Evolutionary conservation across 2,113 vertebrate genomes (phyloP).

Genomic region (Proterorhinus semilunaris): DNA sequence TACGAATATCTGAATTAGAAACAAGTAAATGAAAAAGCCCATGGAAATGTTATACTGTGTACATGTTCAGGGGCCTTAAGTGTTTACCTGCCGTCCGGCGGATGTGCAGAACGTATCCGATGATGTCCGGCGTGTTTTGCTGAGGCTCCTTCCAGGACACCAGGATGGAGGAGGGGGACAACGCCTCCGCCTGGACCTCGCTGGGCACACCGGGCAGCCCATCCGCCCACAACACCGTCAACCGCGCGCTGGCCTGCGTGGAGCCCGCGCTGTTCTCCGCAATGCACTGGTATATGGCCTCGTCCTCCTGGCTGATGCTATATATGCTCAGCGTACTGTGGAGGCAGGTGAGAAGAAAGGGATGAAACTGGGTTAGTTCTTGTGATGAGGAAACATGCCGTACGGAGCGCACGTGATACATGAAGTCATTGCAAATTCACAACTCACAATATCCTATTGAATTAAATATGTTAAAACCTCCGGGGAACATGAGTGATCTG

Average conservation of each 20-base stretch:
- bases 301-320: slow-evolving; percentile 88
- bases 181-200: slow-evolving; percentile 79
- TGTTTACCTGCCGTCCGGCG: slow-evolving; percentile 84
- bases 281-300: slow-evolving; percentile 98
- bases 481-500: background rate
- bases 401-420: background rate
- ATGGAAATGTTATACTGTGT: background rate
- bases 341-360: background rate
- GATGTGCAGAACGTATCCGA: slow-evolving; percentile 96
- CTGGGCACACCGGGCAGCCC: slow-evolving; percentile 88
- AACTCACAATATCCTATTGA: slow-evolving; percentile 9
- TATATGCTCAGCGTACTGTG: slow-evolving; percentile 91
- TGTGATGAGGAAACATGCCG: slow-evolving; percentile 4
- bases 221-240: slow-evolving; percentile 93
- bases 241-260: slow-evolving; percentile 91
- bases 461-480: background rate
- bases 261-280: slow-evolving; percentile 96
- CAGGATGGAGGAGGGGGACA: slow-evolving; percentile 88
- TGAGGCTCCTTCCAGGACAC: slow-evolving; percentile 91
- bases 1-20: too few relatives aligned
- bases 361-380: slow-evolving; percentile 4
- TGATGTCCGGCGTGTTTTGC: slow-evolving; percentile 94
- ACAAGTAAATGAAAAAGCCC: too few relatives aligned
- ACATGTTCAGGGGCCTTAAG: background rate
- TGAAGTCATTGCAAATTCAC: slow-evolving; percentile 4